phyloP scores from a whole-genome alignment of 2,113 vertebrate genomes.

The Nycticebus coucang region DNA sequence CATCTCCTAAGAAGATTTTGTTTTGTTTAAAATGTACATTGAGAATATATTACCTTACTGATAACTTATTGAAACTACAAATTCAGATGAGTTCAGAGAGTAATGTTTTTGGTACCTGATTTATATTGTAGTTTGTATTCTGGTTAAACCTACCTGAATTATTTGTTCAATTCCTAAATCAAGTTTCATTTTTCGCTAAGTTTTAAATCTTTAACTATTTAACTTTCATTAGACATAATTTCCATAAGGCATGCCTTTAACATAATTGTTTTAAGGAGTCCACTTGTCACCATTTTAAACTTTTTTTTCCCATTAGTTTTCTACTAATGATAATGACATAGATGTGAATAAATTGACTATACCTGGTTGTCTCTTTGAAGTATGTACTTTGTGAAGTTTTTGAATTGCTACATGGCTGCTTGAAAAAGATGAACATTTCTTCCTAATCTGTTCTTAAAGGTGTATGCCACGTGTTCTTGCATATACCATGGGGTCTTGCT shows the following conservation, averaged over 20 bases:
- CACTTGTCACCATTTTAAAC: not conserved
- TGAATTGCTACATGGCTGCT: not conserved
- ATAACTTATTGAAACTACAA: slow-evolving; percentile 37
- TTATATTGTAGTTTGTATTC: not conserved
- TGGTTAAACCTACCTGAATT: slow-evolving; percentile 10
- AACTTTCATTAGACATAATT: slow-evolving; percentile 26
- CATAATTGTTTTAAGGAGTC: not conserved
- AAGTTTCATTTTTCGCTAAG: slow-evolving; percentile 28
- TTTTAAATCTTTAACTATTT: slow-evolving; percentile 42
- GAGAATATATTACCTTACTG: not conserved
- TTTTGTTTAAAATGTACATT: slow-evolving; percentile 46
- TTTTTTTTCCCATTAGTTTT: not conserved
- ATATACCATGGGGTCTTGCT: not conserved
- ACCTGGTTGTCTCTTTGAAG: not conserved
- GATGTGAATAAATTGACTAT: not conserved
- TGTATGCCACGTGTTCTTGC: not conserved
- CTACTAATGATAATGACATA: not conserved
- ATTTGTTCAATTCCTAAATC: slow-evolving; percentile 3
- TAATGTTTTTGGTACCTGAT: slow-evolving; percentile 20
- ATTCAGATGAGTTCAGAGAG: slow-evolving; percentile 13
- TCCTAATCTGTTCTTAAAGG: slow-evolving; percentile 48
- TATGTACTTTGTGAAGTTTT: slow-evolving; percentile 35
- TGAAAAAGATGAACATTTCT: not conserved
- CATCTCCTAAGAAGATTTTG: not conserved
- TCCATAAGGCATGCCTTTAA: slow-evolving; percentile 27